Evolutionary conservation across 30 jellyfish, hydroid and myxozoan genomes (phyloP).

Genomic region (Hydractinia symbiolongicarpus): DNA sequence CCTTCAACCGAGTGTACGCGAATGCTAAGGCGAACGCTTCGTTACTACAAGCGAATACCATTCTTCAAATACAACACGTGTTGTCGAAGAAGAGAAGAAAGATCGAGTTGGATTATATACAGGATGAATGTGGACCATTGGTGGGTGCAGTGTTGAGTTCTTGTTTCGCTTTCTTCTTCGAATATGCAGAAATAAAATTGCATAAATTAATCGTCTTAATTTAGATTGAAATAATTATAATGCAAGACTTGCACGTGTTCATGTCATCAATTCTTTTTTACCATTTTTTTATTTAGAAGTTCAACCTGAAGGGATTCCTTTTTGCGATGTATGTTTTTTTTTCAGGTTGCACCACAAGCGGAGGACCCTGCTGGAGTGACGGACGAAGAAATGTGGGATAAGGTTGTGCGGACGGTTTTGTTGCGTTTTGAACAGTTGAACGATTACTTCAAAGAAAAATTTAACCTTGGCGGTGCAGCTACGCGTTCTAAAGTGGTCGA

Average conservation of each 20-base stretch:
- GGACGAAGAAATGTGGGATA: constrained; percentile 40
- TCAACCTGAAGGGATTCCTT: no score
- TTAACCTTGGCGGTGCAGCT: constrained; percentile 8
- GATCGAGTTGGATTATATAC: constrained; percentile 37
- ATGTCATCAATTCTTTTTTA: no score
- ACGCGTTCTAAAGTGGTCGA: not conserved
- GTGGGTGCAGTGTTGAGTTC: constrained; percentile 25
- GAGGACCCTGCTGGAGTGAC: constrained; percentile 64
- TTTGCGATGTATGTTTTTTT: not conserved
- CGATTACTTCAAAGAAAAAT: constrained; percentile 39
- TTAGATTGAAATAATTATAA: no score
- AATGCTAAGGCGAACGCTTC: constrained; percentile 96
- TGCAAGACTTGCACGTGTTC: no score
- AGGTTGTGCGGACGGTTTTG: constrained; percentile 34
- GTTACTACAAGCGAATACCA: constrained; percentile 85
- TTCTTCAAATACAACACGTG: constrained; percentile 63
- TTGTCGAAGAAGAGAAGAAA: constrained; percentile 48
- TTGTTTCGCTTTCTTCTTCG: not conserved
- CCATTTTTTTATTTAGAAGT: no score
- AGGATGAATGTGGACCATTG: constrained; percentile 72
- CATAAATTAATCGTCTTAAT: not conserved
- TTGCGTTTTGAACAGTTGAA: constrained; percentile 42
- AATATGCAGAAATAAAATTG: not conserved
- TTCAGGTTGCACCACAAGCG: constrained; percentile 53
- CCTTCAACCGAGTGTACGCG: constrained; percentile 90